These are phyloP conservation scores for Dendroctonus valens DNA, from an alignment of 1,140 invertebrate species.

Conservation along the genomic window DNA sequence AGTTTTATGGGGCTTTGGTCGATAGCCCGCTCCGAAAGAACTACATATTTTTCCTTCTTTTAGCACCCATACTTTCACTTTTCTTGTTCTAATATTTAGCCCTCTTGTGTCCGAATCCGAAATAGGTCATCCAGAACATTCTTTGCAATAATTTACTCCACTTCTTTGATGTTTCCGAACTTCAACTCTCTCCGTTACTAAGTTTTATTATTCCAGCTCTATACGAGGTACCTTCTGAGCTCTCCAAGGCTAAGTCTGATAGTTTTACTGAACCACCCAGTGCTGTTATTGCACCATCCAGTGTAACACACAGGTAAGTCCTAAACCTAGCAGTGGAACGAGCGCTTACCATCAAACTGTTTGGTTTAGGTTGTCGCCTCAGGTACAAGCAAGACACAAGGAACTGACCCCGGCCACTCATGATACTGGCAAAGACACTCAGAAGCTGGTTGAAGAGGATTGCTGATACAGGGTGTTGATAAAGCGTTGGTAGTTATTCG, in stretches of 20 bases:
- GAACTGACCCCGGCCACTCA: conserved; percentile 78
- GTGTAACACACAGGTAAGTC: conserved; percentile 64
- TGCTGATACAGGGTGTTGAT: conserved; percentile 44
- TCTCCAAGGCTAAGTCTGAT: conserved; percentile 61
- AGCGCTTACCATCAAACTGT: neutral
- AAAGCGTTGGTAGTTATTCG: neutral
- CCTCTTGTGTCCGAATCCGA: too few relatives aligned
- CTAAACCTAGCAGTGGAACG: neutral
- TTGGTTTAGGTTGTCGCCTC: conserved; percentile 59
- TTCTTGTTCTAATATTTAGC: too few relatives aligned
- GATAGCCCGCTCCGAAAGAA: too few relatives aligned
- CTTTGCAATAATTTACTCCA: too few relatives aligned
- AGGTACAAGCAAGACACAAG: conserved; percentile 68
- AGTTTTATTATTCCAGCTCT: conserved; percentile 54
- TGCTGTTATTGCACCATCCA: conserved; percentile 76
- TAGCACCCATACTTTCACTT: too few relatives aligned
- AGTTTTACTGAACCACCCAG: conserved; percentile 61
- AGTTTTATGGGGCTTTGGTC: too few relatives aligned
- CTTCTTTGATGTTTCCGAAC: too few relatives aligned
- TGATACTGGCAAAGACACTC: conserved; percentile 91
- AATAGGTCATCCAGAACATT: too few relatives aligned
- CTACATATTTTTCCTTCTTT: too few relatives aligned
- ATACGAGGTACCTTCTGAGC: conserved; percentile 76
- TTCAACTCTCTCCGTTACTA: too few relatives aligned
- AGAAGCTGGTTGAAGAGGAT: conserved; percentile 86